Conservation (phyloP, 2,888 invertebrate genomes). For the Agriopis aurantiaria region DNA sequence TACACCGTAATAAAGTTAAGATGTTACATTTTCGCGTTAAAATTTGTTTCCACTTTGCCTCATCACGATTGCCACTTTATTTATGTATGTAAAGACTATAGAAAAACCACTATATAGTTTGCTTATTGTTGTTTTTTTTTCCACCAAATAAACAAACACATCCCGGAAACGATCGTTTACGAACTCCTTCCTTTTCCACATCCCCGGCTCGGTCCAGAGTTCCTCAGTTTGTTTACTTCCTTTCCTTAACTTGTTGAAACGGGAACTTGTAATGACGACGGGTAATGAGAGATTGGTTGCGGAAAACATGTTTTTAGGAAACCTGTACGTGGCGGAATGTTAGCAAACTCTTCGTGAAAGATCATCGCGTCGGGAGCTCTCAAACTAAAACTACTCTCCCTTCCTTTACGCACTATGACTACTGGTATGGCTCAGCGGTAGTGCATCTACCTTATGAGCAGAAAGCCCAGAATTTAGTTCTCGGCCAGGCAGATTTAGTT, state of each 20-base stretch:
- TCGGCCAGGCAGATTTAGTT: too few relatives aligned
- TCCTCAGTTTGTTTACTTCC: conserved; percentile 39
- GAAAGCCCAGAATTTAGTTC: too few relatives aligned
- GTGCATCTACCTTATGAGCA: too few relatives aligned
- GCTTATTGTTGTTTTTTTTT: conserved; percentile 15
- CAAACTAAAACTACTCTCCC: background rate
- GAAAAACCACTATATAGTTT: background rate
- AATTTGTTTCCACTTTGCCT: too few relatives aligned
- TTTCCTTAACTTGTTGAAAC: conserved; percentile 31
- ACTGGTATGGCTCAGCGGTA: too few relatives aligned
- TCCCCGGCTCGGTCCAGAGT: conserved; percentile 12
- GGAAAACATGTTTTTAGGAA: conserved; percentile 36
- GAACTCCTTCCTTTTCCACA: conserved; percentile 24
- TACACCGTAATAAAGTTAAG: too few relatives aligned
- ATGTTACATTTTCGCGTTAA: too few relatives aligned
- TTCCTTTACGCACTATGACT: too few relatives aligned
- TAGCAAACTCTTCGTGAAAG: background rate
- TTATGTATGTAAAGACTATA: background rate
- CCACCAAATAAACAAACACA: conserved; percentile 18
- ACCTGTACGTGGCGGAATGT: background rate
- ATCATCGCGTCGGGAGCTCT: background rate
- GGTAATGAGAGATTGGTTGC: conserved; percentile 37
- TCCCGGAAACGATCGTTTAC: conserved; percentile 23
- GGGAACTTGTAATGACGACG: conserved; percentile 40
- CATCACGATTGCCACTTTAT: too few relatives aligned